Evolutionary conservation across 2,888 invertebrate species (phyloP).

Genomic region (Heliconius ethilla): DNA sequence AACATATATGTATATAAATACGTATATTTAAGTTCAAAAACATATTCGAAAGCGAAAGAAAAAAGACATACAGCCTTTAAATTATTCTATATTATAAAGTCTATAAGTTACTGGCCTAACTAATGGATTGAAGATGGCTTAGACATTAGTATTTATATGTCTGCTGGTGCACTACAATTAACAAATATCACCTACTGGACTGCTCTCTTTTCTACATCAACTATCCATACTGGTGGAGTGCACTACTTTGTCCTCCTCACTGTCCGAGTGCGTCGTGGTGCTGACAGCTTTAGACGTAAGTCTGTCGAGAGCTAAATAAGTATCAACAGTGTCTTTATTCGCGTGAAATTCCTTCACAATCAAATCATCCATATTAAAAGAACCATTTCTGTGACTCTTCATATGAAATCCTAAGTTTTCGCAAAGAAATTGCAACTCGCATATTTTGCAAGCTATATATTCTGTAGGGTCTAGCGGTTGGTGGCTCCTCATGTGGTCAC

Average conservation of each 20-base stretch:
- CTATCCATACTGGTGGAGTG: neutral
- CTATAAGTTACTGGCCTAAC: constrained; percentile 9
- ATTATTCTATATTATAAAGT: neutral
- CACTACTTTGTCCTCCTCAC: constrained; percentile 31
- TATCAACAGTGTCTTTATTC: constrained; percentile 29
- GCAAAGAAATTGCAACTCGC: constrained; percentile 59
- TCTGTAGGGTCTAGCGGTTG: constrained; percentile 52
- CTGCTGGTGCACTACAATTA: neutral
- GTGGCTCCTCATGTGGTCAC: constrained; percentile 54
- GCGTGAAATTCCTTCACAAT: constrained; percentile 55
- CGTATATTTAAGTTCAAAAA: neutral
- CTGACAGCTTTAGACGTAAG: constrained; percentile 58
- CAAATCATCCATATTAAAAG: constrained; percentile 55
- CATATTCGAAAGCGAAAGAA: neutral
- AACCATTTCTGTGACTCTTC: constrained; percentile 51
- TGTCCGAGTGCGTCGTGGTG: constrained; percentile 54
- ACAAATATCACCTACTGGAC: no score
- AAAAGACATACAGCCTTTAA: constrained; percentile 4
- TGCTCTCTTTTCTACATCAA: no score
- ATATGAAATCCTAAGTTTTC: constrained; percentile 56
- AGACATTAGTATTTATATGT: neutral
- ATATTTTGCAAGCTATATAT: constrained; percentile 64
- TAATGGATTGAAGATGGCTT: constrained; percentile 1
- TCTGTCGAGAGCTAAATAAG: constrained; percentile 55
- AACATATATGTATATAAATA: neutral